A percentile compares a stretch with the other conserved stretches of the same genome.
phyloP scores from a whole-genome alignment of 2,888 invertebrate species.

The Julus scanicus region DNA sequence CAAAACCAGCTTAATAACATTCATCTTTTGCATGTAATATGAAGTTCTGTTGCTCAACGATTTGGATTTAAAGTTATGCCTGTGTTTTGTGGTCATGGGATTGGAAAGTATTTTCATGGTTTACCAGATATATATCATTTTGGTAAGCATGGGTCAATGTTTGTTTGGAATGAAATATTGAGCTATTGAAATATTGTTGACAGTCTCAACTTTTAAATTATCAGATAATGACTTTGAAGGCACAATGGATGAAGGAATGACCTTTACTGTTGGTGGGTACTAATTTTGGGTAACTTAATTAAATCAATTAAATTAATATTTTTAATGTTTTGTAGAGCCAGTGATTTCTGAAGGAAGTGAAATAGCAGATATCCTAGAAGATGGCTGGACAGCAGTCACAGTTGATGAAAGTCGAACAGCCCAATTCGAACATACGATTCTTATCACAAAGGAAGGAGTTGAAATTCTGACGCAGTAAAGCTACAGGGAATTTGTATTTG shows the following conservation, averaged over 20 bases:
- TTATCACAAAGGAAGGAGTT: conserved; percentile 80
- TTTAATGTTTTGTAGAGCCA: conserved; percentile 74
- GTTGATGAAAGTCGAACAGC: conserved; percentile 84
- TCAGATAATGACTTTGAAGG: conserved; percentile 76
- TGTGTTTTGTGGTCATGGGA: conserved; percentile 90
- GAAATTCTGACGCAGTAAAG: conserved; percentile 77
- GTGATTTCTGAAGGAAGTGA: conserved; percentile 75
- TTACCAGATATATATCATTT: conserved; percentile 89
- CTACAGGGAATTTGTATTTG: background rate
- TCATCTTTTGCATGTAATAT: background rate
- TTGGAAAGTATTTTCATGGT: conserved; percentile 91
- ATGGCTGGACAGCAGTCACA: conserved; percentile 93
- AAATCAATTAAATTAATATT: conserved; percentile 28
- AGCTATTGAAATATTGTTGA: conserved; percentile 58
- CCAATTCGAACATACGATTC: conserved; percentile 91
- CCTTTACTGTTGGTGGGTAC: conserved; percentile 80
- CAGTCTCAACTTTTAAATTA: conserved; percentile 55
- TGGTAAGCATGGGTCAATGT: conserved; percentile 69
- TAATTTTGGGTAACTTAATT: background rate
- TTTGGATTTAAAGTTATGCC: conserved; percentile 78
- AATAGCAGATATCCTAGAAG: conserved; percentile 76
- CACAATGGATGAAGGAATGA: conserved; percentile 87
- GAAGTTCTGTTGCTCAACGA: conserved; percentile 70
- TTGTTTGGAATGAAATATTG: conserved; percentile 45
- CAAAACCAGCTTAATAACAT: background rate